Base-by-base conservation (phyloP, 2,113 vertebrate species). In the Paradisaea rubra region DNA sequence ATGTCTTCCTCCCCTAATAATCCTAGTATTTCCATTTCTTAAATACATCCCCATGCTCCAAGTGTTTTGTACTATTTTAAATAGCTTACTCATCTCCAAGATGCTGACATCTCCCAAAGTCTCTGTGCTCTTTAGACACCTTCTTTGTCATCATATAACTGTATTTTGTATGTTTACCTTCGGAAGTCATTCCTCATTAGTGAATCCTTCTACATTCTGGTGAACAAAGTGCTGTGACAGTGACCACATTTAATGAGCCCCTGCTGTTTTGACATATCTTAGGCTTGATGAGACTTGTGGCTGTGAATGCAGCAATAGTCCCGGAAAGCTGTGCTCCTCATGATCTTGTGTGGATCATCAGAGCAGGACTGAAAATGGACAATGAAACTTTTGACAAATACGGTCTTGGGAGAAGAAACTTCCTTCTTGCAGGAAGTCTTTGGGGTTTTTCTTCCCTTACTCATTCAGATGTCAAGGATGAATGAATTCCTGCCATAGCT, bases 201-300 rank as follows among this genome's bases (percentile, higher is more conserved):
- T 54, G 66, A 94, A 47, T 87, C 50, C 39, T 84, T 87, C 39
- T 11, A 61, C n/a, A 42, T 70, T 73, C 35, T 33, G 47, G 16
- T 35, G 84, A 85, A 69, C 73, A 87, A 91, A 87, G 31, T 61
- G 65, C 45, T 84, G 20, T 9, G 5, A 70, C 53, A 30, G 65
- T 89, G 73, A 76, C 78, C 54, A 37, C 33, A 70, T 91, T 89
- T 92, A 96, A 88, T 89, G 91, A 95, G 74, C 60, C n/a, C 95
- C 86, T 92, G 70, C 73, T 85, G 84, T 69, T 94, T 59, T 82
- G 87, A 73, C 33, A n/a, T 70, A 44, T 71, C 66, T 63, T 61
- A 70, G 47, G 35, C 54, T 94, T 87, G 59, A 25, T 70, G 60
- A 73, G 19, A 52, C 69, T 94, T 66, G 25, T 47, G 44, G 17